These are phyloP conservation scores for Mactromeris polynyma DNA, from an alignment of 2,888 invertebrate species.

Conservation along the genomic window DNA sequence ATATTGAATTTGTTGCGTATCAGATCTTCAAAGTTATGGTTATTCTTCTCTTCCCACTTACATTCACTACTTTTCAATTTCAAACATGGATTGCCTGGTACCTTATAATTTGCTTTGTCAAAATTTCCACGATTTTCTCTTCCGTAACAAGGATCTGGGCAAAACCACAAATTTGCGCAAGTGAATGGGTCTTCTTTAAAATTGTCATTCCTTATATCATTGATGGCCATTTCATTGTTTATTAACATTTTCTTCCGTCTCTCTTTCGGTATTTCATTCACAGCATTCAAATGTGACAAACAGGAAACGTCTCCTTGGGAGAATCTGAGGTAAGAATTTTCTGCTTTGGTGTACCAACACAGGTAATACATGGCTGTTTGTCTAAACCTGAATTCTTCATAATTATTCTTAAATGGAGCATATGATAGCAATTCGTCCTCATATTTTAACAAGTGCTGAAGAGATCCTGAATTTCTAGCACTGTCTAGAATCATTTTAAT, in stretches of 20 bases:
- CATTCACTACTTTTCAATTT: constrained; percentile 63
- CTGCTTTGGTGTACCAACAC: constrained; percentile 80
- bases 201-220: constrained; percentile 43
- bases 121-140: constrained; percentile 67
- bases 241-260: constrained; percentile 20
- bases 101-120: constrained; percentile 27
- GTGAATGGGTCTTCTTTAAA: constrained; percentile 57
- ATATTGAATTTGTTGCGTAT: constrained; percentile 80
- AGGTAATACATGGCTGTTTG: constrained; percentile 81
- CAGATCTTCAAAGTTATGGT: constrained; percentile 78
- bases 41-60: constrained; percentile 63
- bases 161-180: constrained; percentile 82
- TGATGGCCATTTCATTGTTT: constrained; percentile 29
- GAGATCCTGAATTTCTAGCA: constrained; percentile 62
- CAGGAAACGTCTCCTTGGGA: constrained; percentile 59
- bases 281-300: constrained; percentile 60
- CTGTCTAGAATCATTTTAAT: constrained; percentile 60
- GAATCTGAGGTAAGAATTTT: constrained; percentile 60
- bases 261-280: constrained; percentile 58
- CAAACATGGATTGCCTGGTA: constrained; percentile 77
- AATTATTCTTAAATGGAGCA: constrained; percentile 54
- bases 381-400: constrained; percentile 75
- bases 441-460: constrained; percentile 43
- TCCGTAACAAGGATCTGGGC: constrained; percentile 83
- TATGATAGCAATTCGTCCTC: constrained; percentile 1